Evolutionary conservation across 1,140 invertebrate species (phyloP).

Genomic region (Aphis gossypii): DNA sequence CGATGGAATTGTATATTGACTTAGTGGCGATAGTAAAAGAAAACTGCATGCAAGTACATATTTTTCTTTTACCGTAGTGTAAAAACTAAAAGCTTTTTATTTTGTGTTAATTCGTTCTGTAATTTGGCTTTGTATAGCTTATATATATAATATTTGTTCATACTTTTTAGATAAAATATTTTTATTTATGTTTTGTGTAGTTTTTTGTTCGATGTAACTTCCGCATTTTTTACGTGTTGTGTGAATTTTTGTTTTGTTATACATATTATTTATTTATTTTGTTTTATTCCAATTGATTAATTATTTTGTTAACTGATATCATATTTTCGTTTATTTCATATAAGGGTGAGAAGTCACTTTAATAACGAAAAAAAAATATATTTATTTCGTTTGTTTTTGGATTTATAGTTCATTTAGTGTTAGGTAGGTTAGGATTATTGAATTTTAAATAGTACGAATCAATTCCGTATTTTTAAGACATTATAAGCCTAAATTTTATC

Average conservation of each 20-base stretch:
- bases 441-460: background rate
- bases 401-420: background rate
- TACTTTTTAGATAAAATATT: background rate
- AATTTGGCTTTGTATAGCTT: slow-evolving; percentile 51
- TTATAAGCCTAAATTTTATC: background rate
- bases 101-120: slow-evolving; percentile 48
- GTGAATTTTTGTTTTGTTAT: slow-evolving; percentile 32
- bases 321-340: background rate
- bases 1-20: background rate
- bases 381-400: background rate
- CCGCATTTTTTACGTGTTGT: slow-evolving; percentile 56
- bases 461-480: background rate
- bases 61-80: slow-evolving; percentile 25
- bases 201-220: slow-evolving; percentile 35
- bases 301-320: background rate
- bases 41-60: slow-evolving; percentile 42
- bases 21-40: background rate
- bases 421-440: background rate
- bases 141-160: background rate
- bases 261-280: background rate
- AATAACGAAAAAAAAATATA: background rate
- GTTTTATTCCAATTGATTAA: slow-evolving; percentile 1
- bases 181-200: slow-evolving; percentile 42
- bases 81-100: slow-evolving; percentile 37
- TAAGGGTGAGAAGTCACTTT: background rate